Base-by-base conservation (phyloP, 2,888 invertebrate species). In the Drosophila sordidula region DNA sequence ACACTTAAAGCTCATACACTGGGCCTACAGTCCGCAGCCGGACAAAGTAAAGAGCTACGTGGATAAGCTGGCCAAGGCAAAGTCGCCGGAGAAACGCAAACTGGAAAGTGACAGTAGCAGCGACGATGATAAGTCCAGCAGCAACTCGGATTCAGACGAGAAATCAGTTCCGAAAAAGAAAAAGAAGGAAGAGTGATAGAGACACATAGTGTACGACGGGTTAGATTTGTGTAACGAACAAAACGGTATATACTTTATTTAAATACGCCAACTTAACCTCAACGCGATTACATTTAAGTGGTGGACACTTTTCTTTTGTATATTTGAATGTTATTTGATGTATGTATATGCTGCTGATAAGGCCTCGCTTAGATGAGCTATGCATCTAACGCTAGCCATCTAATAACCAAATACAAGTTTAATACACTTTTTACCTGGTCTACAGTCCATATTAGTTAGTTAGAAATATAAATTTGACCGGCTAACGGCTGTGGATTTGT, bases 21-120 rank as follows among this genome's bases (percentile, higher is more conserved):
- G 96, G 96, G 96, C 95, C 0, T 96, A 95, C 86, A 96, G 95
- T 47, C 95, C 96, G 0, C 96, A 96, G 70, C 93, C 94, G 0
- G 93, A 94, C 29, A 94, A 94, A 83, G 93, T 95, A 2, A 96
- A 96, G 89, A 95, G 93, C 70, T 93, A 93, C 67, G 81, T 93
- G 42, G 92, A 93, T 16, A 90, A 89, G 41, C 49, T 79, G 64
- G 74, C 82, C 45, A 90, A 90, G 65, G 34, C 34, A 11, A 90
- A 89, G 67, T 73, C 80, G 5, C 72, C 76, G 1, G 76, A 83
- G 51, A 89, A 85, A 58, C 87, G 89, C 5, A 88, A 86, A 36
- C 22, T 62, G 38, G 72, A 71, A 22, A 86, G 70, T 41, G 57
- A 45, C 29, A 77, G 77, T 42, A 78, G 77, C 61, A 74, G 71